Percentiles rank a stretch among this genome's conserved stretches.
phyloP scores from a whole-genome alignment of 2,888 invertebrate genomes.

The Nomada fucata region DNA sequence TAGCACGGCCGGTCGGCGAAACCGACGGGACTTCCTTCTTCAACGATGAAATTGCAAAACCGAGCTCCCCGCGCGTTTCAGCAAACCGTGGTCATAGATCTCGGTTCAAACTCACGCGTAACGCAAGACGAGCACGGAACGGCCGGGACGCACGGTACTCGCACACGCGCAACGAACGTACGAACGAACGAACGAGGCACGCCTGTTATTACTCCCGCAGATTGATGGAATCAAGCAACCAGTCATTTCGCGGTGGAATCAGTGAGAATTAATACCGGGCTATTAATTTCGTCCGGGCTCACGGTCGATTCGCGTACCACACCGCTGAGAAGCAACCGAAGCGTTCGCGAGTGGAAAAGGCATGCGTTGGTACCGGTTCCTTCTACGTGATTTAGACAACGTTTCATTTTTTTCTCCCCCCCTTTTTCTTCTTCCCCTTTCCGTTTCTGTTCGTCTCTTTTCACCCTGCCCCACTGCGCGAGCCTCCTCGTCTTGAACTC shows the following conservation, averaged over 20 bases:
- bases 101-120: conserved; percentile 34
- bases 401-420: conserved; percentile 67
- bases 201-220: conserved; percentile 82
- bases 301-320: conserved; percentile 57
- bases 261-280: conserved; percentile 83
- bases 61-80: conserved; percentile 8
- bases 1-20: not conserved
- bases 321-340: conserved; percentile 29
- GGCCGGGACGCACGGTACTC: conserved; percentile 17
- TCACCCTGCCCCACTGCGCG: conserved; percentile 52
- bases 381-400: conserved; percentile 80
- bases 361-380: conserved; percentile 59
- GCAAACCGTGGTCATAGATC: conserved; percentile 21
- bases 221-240: conserved; percentile 84
- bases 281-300: conserved; percentile 81
- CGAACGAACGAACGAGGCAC: conserved; percentile 64
- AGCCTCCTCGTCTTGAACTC: conserved; percentile 64
- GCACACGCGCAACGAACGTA: conserved; percentile 26
- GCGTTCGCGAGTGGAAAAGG: conserved; percentile 48
- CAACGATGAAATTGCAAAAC: conserved; percentile 22
- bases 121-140: conserved; percentile 37
- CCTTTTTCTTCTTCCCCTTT: not conserved
- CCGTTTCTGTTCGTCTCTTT: not conserved
- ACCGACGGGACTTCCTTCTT: not conserved
- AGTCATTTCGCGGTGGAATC: conserved; percentile 82